These are phyloP conservation scores for Albula glossodonta DNA, from an alignment of 2,113 vertebrate genomes.

Conservation along the genomic window DNA sequence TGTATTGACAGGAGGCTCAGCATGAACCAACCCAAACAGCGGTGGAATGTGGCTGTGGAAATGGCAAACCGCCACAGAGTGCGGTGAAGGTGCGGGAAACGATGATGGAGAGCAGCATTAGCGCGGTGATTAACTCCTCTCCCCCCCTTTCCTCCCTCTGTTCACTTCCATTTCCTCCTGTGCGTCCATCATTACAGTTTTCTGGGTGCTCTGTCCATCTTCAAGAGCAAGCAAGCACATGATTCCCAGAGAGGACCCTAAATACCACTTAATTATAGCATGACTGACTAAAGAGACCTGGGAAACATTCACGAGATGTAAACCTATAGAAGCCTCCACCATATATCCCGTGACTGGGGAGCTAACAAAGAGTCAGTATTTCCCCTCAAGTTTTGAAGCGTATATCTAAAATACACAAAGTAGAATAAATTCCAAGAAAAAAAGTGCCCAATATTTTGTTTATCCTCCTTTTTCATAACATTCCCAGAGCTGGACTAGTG, in stretches of 20 bases:
- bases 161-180: conserved; percentile 75
- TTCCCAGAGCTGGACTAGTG: too few relatives aligned
- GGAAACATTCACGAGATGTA: background rate
- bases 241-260: background rate
- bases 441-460: too few relatives aligned
- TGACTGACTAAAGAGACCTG: background rate
- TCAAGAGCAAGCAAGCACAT: too few relatives aligned
- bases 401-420: too few relatives aligned
- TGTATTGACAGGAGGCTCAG: background rate
- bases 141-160: conserved; percentile 68
- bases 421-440: background rate
- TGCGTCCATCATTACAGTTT: background rate
- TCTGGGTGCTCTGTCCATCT: too few relatives aligned
- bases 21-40: background rate
- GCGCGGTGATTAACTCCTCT: conserved; percentile 74
- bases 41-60: too few relatives aligned
- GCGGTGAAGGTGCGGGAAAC: conserved; percentile 47
- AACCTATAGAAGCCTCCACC: background rate
- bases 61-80: too few relatives aligned
- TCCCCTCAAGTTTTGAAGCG: too few relatives aligned
- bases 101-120: conserved; percentile 78
- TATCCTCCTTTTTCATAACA: too few relatives aligned
- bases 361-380: too few relatives aligned
- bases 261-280: background rate
- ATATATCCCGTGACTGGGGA: background rate